Conservation (phyloP, 2,797 vertebrate species). For the Hylomyscus alleni region DNA sequence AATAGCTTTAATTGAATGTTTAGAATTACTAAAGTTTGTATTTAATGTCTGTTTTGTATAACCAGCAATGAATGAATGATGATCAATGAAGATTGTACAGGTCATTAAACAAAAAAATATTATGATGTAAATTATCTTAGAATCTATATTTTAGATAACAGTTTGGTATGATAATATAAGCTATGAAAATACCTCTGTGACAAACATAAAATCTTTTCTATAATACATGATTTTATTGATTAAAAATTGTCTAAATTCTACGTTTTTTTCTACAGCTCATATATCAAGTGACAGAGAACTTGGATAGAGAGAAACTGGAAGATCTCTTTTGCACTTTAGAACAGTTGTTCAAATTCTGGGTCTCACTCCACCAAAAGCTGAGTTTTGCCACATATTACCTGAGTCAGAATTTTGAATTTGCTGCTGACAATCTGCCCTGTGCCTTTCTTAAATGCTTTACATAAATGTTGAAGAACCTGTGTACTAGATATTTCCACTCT, state of each 20-base stretch:
- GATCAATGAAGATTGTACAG: neutral
- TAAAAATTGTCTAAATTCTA: neutral
- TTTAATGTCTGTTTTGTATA: neutral
- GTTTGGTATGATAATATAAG: slow-evolving; percentile 12
- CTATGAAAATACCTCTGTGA: neutral
- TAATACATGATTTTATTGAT: neutral
- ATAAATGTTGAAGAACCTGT: neutral
- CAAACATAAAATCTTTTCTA: slow-evolving; percentile 12
- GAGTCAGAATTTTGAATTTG: neutral
- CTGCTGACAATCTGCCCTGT: neutral
- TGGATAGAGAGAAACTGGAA: neutral
- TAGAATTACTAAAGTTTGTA: slow-evolving; percentile 2
- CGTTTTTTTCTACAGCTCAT: neutral
- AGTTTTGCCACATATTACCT: neutral
- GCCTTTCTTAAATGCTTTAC: slow-evolving; percentile 22
- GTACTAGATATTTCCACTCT: neutral
- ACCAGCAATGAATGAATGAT: neutral
- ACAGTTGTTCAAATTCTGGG: slow-evolving; percentile 7
- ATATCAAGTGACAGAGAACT: neutral
- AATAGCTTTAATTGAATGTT: slow-evolving; percentile 15
- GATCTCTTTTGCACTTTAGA: neutral
- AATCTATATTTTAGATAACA: neutral
- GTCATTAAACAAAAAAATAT: neutral
- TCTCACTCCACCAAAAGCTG: neutral
- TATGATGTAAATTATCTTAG: neutral